Evolutionary conservation across 1,140 invertebrate species (phyloP).

Genomic region (Antheraea mylitta): DNA sequence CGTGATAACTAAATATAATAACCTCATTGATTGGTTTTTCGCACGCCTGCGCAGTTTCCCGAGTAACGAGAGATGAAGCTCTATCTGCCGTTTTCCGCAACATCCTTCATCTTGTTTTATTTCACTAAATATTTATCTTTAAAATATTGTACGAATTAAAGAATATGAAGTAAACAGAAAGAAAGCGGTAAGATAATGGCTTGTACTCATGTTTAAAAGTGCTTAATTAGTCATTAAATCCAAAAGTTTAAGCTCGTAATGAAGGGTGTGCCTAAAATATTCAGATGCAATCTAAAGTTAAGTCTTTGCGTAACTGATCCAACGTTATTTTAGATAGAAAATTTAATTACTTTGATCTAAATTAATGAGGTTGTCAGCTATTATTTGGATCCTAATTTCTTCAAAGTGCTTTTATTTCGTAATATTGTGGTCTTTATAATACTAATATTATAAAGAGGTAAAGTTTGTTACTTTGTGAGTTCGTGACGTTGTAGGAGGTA

Average conservation of each 20-base stretch:
- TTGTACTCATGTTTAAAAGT: background rate
- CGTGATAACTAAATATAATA: background rate
- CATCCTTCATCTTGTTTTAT: constrained; percentile 42
- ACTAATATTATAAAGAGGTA: too few relatives aligned
- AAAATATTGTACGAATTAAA: background rate
- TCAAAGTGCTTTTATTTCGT: background rate
- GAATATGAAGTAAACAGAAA: background rate
- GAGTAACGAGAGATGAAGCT: constrained; percentile 48
- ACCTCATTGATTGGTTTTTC: constrained; percentile 28
- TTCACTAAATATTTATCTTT: background rate
- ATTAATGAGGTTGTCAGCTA: background rate
- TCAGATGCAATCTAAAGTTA: constrained; percentile 39
- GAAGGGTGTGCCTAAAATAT: constrained; percentile 34
- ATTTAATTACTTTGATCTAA: background rate
- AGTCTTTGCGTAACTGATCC: constrained; percentile 12
- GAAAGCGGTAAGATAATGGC: background rate
- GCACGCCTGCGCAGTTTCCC: constrained; percentile 54
- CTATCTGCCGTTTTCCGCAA: constrained; percentile 51
- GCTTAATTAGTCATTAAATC: background rate
- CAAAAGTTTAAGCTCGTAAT: background rate
- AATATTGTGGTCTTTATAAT: too few relatives aligned
- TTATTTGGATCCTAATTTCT: background rate
- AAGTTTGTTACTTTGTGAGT: too few relatives aligned
- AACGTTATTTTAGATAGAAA: background rate
- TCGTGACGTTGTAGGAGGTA: too few relatives aligned